Evolutionary conservation across 2,888 invertebrate species (phyloP), one percentile per base, ranked within the genome.

Genomic region (Caenorhabditis imperialis): DNA sequence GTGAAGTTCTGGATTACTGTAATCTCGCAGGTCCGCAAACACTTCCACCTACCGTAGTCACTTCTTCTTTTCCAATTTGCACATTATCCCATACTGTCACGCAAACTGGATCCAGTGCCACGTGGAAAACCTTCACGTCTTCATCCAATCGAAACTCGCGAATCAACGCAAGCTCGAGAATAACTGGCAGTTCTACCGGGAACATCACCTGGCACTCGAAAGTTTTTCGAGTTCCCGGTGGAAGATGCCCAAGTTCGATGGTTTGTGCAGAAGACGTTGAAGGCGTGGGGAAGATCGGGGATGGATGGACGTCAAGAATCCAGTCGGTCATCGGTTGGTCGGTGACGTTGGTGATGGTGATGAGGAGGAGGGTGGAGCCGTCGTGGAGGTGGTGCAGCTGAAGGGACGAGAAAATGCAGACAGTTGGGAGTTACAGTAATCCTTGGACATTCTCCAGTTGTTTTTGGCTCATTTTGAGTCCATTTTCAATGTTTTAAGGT

Each of bases 301-400:
- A 51, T 4, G 57, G 57, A 30, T 50, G 20, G 6, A 74, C 30
- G 2, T 38, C 45, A 5, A 74, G 27, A 18, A 20, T 23, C 74
- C 74, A 74, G 12, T 40, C 42, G n/a, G 8, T 18, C 67, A 74
- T 61, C 5, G 22, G 38, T 10, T 45, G 44, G 45, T 51, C 53
- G 8, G 67, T 74, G 12, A 51, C 20, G 38, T 74, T 74, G 25
- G 67, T 45, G 35, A 74, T 33, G 14, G 42, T 74, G 35, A 74
- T 14, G 23, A 50, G 50, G 0, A 74, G 25, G 0, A 67, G 23
- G n/a, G 51, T 30, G 5, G 67, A 18, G 8, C 57, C 67, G 33
- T 74, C 57, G 30, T 58, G 51, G 6, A 74, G 40, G 30, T 67
- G 57, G 2, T 35, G 25, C n/a, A 63, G 30, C 53, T 70, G 38